A percentile compares a stretch with the other conserved stretches of the same genome.
These are phyloP conservation scores for Empidonax alnorum DNA, from an alignment of 2,113 vertebrate genomes.

Conservation along the genomic window DNA sequence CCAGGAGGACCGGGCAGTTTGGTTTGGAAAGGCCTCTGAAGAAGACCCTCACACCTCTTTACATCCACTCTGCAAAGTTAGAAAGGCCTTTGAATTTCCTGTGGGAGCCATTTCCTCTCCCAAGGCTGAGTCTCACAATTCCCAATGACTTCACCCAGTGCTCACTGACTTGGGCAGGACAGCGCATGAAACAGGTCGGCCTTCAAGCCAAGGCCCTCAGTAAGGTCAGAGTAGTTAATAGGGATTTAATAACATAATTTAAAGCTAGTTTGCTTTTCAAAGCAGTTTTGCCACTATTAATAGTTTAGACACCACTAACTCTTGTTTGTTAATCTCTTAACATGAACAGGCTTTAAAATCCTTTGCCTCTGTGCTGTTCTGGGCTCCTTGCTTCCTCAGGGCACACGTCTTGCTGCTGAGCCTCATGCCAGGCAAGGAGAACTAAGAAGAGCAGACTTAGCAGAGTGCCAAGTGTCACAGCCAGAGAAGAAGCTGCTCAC, in stretches of 20 bases:
- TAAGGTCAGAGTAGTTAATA: not conserved
- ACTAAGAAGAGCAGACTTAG: not conserved
- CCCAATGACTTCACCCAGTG: not conserved
- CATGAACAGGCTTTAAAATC: not conserved
- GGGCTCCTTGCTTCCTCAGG: not conserved
- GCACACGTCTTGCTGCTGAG: not conserved
- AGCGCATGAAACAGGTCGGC: not conserved
- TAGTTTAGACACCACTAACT: not conserved
- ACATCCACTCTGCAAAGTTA: not conserved
- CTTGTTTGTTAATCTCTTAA: not conserved
- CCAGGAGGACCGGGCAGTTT: not conserved
- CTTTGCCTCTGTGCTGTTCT: not conserved
- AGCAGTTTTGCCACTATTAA: not conserved
- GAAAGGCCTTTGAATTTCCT: not conserved
- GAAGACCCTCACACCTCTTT: not conserved
- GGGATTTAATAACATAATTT: not conserved
- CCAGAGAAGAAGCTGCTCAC: not conserved
- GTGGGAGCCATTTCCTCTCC: not conserved
- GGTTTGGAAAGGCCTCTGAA: not conserved
- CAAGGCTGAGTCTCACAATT: not conserved
- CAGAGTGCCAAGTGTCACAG: slow-evolving; percentile 8
- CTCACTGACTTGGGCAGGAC: not conserved
- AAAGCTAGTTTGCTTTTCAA: not conserved
- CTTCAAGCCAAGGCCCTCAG: not conserved
- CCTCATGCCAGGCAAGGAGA: not conserved